Conservation (phyloP, 2,113 vertebrate genomes). For the Ophthalmolycus amberensis region DNA sequence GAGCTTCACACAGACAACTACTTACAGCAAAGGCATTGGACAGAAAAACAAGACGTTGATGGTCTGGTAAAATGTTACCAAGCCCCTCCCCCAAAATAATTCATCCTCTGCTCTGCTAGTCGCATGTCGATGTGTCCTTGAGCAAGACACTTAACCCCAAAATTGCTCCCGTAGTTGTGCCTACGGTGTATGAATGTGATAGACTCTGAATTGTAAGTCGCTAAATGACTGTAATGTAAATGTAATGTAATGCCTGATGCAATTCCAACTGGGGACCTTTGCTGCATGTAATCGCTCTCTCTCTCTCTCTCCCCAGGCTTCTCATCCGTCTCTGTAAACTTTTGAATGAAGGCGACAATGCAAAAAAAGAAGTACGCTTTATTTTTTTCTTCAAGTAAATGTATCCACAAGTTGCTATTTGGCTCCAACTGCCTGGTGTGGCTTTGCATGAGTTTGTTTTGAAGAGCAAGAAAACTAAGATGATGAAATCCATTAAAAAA, state of each 20-base stretch:
- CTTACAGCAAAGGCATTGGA: background rate
- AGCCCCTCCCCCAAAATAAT: background rate
- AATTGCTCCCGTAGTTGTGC: too few species aligned
- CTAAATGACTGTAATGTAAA: too few species aligned
- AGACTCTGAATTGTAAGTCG: too few species aligned
- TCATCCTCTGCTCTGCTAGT: background rate
- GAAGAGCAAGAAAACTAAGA: slow-evolving; percentile 11
- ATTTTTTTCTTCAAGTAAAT: background rate
- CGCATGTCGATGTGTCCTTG: too few species aligned
- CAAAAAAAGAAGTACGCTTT: background rate
- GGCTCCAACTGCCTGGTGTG: slow-evolving; percentile 8
- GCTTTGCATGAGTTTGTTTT: slow-evolving; percentile 22
- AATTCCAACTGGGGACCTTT: background rate
- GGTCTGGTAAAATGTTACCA: slow-evolving; percentile 17
- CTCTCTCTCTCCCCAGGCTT: background rate
- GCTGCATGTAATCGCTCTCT: background rate
- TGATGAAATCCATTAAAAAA: slow-evolving; percentile 40
- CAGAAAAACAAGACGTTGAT: background rate
- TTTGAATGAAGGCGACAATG: background rate
- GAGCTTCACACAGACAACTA: slow-evolving; percentile 7
- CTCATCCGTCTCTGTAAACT: background rate
- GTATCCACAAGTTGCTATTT: background rate
- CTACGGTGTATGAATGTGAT: too few species aligned
- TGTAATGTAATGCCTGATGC: background rate
- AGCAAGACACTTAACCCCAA: too few species aligned